Evolutionary conservation across 2,888 invertebrate species (phyloP).

Genomic region (Physocephala rufipes): DNA sequence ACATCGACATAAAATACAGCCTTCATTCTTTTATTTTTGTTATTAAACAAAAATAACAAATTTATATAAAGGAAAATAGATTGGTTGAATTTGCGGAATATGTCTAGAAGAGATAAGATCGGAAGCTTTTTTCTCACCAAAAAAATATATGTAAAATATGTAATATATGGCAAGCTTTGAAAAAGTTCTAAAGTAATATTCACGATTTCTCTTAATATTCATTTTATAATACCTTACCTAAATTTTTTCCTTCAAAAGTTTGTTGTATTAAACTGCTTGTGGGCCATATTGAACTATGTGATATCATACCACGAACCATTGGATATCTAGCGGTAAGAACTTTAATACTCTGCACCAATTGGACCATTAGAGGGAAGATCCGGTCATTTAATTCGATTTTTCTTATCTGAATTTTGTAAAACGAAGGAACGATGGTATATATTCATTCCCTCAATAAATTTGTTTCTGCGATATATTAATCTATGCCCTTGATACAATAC

Average conservation of each 20-base stretch:
- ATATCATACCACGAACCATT: slow-evolving; percentile 71
- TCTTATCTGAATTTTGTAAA: neutral
- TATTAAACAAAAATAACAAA: too few species aligned
- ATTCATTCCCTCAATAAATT: neutral
- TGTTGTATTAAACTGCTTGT: slow-evolving; percentile 78
- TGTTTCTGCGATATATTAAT: neutral
- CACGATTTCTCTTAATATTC: too few species aligned
- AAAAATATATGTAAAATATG: too few species aligned
- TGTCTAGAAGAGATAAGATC: too few species aligned
- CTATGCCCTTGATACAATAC: slow-evolving; percentile 22
- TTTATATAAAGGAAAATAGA: too few species aligned
- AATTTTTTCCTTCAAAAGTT: slow-evolving; percentile 72
- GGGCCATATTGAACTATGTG: slow-evolving; percentile 79
- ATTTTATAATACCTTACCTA: slow-evolving; percentile 67
- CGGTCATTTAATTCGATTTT: neutral
- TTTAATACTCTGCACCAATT: slow-evolving; percentile 53
- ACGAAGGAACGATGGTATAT: neutral
- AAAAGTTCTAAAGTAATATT: too few species aligned
- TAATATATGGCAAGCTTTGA: too few species aligned
- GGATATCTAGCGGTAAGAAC: slow-evolving; percentile 60
- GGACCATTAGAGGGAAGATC: slow-evolving; percentile 47
- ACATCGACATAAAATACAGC: too few species aligned
- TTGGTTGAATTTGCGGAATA: too few species aligned
- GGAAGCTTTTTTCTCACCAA: too few species aligned
- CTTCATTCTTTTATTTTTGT: too few species aligned